Base-by-base conservation (phyloP, 2,888 invertebrate species). In the Drosophila paranaensis region DNA sequence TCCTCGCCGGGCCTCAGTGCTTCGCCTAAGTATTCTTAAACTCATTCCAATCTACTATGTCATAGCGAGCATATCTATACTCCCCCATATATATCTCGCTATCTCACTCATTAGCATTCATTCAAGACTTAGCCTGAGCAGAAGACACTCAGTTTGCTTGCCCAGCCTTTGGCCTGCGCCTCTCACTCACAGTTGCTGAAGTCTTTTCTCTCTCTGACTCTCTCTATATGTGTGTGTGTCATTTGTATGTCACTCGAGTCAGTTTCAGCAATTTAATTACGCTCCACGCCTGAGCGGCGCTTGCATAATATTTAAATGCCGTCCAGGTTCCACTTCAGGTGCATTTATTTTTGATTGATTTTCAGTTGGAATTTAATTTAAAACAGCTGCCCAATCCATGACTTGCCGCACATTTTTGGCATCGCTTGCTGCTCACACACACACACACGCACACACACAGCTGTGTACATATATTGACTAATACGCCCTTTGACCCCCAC, bases 311-410 rank as follows among this genome's bases (percentile, higher is more conserved):
- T 67, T 74, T 60, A 67, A 70, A 61, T 58, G 40, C 51, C 33
- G 16, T 11, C 25, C 14, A 6, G 46, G 30, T 27, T 20, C 2
- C 20, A 10, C 25, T 45, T n/a, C 39, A 20, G 39, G 6, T 42
- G n/a, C 35, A 53, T 60, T 62, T 56, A 75, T 54, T 68, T 76
- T 65, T 66, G 67, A 83, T 80, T 70, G 78, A 61, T 74, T 84
- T 69, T 42, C 69, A 69, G 46, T 60, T 56, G 72, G 85, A 81
- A 84, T 87, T 82, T 86, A 57, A 87, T 80, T 81, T 80, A 57
- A 81, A 81, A 68, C 20, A 50, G 54, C 51, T 60, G 30, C 53
- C 43, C 55, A 40, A 62, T 61, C 53, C 60, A 62, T 60, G 40
- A 48, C 37, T 62, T 13, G 48, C 42, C 45, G 56, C 63, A 86